phyloP scores from a whole-genome alignment of 2,888 invertebrate species.

The Drosophila koepferae region DNA sequence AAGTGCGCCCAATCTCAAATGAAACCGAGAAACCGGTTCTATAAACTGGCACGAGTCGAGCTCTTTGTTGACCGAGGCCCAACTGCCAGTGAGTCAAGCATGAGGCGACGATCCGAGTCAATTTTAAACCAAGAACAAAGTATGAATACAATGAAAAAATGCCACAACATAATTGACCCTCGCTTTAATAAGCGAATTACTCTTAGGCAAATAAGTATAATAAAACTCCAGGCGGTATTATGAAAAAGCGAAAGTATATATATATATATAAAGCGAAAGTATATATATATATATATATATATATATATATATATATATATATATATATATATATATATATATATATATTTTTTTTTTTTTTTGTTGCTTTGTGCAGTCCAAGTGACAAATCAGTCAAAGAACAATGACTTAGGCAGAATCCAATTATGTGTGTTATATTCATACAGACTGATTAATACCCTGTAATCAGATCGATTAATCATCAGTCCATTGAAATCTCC shows the following conservation, averaged over 20 bases:
- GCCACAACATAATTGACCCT: constrained; percentile 17
- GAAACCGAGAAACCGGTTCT: constrained; percentile 34
- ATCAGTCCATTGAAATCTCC: too few species aligned
- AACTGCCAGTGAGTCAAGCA: constrained; percentile 61
- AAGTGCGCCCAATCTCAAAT: constrained; percentile 13
- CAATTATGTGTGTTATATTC: too few species aligned
- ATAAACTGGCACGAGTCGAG: constrained; percentile 1
- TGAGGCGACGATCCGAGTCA: not conserved
- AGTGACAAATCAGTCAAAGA: constrained; percentile 41
- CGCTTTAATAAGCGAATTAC: constrained; percentile 32
- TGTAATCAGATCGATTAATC: not conserved
- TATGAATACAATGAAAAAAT: constrained; percentile 26
- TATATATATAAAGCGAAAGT: too few species aligned
- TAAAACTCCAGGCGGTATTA: not conserved
- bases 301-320: not conserved
- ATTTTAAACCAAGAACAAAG: constrained; percentile 30
- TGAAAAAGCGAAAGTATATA: constrained; percentile 12
- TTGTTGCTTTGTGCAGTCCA: constrained; percentile 24
- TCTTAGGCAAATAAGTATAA: constrained; percentile 17
- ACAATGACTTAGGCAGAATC: constrained; percentile 11
- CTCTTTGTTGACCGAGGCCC: constrained; percentile 30
- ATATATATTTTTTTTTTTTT: not conserved
- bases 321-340: not conserved
- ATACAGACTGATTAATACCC: constrained; percentile 1
- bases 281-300: too few species aligned